These are phyloP conservation scores for Cotesia congregata DNA, from an alignment of 2,888 invertebrate genomes.

Conservation along the genomic window DNA sequence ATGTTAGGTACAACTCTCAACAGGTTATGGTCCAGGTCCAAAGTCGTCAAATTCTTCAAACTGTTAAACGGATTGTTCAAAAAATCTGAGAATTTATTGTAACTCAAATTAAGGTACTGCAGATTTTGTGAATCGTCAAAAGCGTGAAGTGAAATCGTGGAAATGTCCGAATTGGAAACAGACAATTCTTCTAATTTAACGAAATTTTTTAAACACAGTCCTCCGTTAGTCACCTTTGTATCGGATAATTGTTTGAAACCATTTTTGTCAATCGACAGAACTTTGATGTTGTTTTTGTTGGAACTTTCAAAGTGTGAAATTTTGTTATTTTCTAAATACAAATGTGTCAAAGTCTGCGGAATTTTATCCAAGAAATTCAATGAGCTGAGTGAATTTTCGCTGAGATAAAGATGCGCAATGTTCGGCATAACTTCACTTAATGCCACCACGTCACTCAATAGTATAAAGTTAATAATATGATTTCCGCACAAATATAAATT, in stretches of 20 bases:
- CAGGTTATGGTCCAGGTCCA: neutral
- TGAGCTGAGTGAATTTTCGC: slow-evolving; percentile 14
- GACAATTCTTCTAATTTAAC: neutral
- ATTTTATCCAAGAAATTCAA: slow-evolving; percentile 6
- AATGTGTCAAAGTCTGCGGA: slow-evolving; percentile 25
- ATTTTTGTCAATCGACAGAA: neutral
- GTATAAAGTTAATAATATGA: neutral
- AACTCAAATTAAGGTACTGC: neutral
- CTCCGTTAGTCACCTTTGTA: neutral
- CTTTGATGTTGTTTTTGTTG: slow-evolving; percentile 5
- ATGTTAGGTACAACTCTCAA: neutral
- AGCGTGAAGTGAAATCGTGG: neutral
- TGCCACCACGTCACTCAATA: neutral
- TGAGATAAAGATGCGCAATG: slow-evolving; percentile 35
- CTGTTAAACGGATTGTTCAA: neutral
- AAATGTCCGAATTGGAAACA: neutral
- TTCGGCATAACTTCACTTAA: slow-evolving; percentile 30
- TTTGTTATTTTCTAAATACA: slow-evolving; percentile 25
- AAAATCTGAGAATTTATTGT: neutral
- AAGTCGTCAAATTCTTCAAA: neutral
- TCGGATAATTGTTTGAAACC: neutral
- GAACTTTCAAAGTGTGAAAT: slow-evolving; percentile 18
- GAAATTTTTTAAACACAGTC: neutral
- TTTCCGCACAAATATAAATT: slow-evolving; percentile 38
- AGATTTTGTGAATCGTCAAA: neutral